phyloP scores from a whole-genome alignment of 2,113 vertebrate species.

The Esox niger region DNA sequence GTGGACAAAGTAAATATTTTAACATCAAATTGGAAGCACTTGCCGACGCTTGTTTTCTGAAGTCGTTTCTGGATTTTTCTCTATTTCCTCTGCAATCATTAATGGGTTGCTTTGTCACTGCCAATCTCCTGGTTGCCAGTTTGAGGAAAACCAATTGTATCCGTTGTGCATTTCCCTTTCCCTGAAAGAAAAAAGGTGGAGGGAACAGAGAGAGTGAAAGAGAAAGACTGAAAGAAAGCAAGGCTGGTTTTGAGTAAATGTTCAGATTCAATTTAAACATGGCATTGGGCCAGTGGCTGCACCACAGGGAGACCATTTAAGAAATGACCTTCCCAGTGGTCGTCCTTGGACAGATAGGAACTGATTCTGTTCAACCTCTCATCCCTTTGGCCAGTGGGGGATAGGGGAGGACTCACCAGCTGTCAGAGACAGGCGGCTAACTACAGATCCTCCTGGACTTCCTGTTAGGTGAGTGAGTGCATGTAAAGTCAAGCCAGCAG shows the following conservation, averaged over 20 bases:
- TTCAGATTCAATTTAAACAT: conserved; percentile 52
- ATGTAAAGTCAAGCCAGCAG: conserved; percentile 25
- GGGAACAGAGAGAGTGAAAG: conserved; percentile 14
- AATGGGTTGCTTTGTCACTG: conserved; percentile 40
- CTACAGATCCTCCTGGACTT: background rate
- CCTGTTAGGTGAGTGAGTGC: conserved; percentile 12
- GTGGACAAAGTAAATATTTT: conserved; percentile 41
- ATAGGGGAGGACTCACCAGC: conserved; percentile 32
- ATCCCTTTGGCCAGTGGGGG: conserved; percentile 46
- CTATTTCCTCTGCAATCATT: conserved; percentile 36
- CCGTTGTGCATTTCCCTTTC: conserved; percentile 36
- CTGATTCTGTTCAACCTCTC: conserved; percentile 53
- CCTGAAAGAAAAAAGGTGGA: conserved; percentile 27
- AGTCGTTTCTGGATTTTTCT: conserved; percentile 19
- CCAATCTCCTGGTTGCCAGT: conserved; percentile 34
- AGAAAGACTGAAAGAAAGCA: background rate
- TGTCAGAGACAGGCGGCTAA: conserved; percentile 3
- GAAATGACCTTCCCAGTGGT: conserved; percentile 54
- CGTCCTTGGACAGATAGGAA: conserved; percentile 58
- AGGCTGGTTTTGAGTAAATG: conserved; percentile 39
- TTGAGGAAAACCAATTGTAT: conserved; percentile 34
- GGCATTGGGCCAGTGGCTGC: conserved; percentile 55
- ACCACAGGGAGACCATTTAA: conserved; percentile 59
- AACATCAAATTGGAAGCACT: conserved; percentile 36
- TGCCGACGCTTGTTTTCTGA: conserved; percentile 18